These are phyloP conservation scores for Cynopterus sphinx DNA, from an alignment of 2,797 vertebrate species.

Conservation along the genomic window DNA sequence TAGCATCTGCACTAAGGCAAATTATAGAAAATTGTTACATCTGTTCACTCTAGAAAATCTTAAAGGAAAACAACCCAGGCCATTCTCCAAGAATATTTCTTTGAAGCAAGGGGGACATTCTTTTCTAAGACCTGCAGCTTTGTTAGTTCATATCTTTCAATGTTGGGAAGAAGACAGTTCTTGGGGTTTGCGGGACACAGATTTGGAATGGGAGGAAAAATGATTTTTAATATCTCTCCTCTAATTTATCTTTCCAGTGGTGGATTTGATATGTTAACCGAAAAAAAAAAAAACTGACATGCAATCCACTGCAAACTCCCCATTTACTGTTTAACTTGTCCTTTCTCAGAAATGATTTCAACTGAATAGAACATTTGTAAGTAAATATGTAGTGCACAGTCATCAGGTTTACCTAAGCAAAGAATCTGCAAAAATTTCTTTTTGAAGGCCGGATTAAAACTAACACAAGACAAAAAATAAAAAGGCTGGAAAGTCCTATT, in stretches of 20 bases:
- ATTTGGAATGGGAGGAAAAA: not conserved
- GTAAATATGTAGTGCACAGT: not conserved
- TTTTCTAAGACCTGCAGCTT: slow-evolving; percentile 48
- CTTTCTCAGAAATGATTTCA: not conserved
- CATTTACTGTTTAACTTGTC: not conserved
- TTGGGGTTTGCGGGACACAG: not conserved
- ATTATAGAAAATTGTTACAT: slow-evolving; percentile 86
- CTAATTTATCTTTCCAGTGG: not conserved
- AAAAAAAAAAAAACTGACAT: not conserved
- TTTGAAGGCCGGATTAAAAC: not conserved
- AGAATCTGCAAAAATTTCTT: not conserved
- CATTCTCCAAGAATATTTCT: slow-evolving; percentile 73
- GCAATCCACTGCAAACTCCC: not conserved
- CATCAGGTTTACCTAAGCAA: not conserved
- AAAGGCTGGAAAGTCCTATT: not conserved
- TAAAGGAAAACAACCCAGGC: slow-evolving; percentile 80
- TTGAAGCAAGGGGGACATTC: slow-evolving; percentile 50
- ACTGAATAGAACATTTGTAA: not conserved
- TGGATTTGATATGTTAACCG: not conserved
- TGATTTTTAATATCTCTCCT: not conserved
- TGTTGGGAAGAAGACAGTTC: slow-evolving; percentile 6
- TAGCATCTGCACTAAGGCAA: slow-evolving; percentile 86
- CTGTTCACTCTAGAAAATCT: slow-evolving; percentile 85
- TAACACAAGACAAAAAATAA: not conserved
- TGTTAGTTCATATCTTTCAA: not conserved